These are phyloP conservation scores for Hyposmocoma kahamanoa DNA, from an alignment of 1,140 invertebrate genomes.

Conservation along the genomic window DNA sequence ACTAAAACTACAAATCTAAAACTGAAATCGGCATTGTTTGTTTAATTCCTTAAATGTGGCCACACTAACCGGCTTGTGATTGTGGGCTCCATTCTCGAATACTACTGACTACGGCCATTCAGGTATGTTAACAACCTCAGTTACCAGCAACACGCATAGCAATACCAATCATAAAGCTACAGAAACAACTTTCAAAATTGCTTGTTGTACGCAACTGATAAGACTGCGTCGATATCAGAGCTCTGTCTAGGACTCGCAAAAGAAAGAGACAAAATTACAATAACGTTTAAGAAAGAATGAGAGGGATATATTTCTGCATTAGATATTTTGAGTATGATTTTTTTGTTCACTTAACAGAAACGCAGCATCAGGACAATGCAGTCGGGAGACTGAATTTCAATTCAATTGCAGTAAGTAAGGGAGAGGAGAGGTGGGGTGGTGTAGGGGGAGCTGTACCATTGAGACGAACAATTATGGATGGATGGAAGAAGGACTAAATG, in stretches of 20 bases:
- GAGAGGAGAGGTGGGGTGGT: too few species aligned
- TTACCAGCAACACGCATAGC: conserved; percentile 21
- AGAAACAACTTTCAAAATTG: background rate
- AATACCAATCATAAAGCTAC: conserved; percentile 32
- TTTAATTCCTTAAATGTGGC: too few species aligned
- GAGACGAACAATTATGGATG: too few species aligned
- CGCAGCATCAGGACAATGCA: conserved; percentile 49
- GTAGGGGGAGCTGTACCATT: too few species aligned
- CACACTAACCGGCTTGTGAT: too few species aligned
- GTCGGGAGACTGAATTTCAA: too few species aligned
- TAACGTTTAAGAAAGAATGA: conserved; percentile 17
- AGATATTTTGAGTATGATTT: conserved; percentile 63
- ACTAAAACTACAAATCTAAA: too few species aligned
- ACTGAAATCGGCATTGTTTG: too few species aligned
- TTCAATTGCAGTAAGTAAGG: too few species aligned
- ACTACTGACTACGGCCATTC: conserved; percentile 62
- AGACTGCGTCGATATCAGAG: conserved; percentile 68
- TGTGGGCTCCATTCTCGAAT: conserved; percentile 52
- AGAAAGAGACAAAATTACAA: conserved; percentile 30
- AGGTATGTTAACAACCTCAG: conserved; percentile 62
- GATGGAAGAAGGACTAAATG: too few species aligned
- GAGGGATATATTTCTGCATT: conserved; percentile 34
- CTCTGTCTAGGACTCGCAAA: conserved; percentile 57
- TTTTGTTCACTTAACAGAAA: conserved; percentile 54
- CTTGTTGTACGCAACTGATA: conserved; percentile 37